Conservation (phyloP, 2,113 vertebrate species). For the Misgurnus anguillicaudatus region DNA sequence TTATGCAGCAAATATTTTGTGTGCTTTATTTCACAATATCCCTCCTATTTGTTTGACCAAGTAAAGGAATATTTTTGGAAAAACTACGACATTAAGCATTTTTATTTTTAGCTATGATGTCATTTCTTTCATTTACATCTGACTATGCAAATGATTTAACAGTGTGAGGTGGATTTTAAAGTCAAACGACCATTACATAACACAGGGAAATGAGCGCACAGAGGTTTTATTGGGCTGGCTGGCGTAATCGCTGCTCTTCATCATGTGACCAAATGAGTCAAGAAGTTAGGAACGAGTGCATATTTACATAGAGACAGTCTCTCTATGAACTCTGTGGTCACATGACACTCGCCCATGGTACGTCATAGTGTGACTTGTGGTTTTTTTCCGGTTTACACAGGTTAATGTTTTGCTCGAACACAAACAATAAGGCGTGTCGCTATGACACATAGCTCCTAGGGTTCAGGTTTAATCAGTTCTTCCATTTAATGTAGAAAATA, state of each 20-base stretch:
- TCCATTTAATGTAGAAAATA: slow-evolving; percentile 43
- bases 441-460: slow-evolving; percentile 64
- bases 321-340: slow-evolving; percentile 57
- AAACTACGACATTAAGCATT: too few species aligned
- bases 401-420: slow-evolving; percentile 70
- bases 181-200: slow-evolving; percentile 14
- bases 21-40: too few species aligned
- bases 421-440: slow-evolving; percentile 71
- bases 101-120: neutral
- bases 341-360: slow-evolving; percentile 61
- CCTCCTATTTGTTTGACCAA: too few species aligned
- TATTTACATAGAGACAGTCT: slow-evolving; percentile 70
- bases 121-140: neutral
- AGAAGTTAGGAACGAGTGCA: slow-evolving; percentile 49
- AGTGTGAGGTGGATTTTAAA: neutral
- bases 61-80: too few species aligned
- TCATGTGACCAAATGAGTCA: slow-evolving; percentile 39
- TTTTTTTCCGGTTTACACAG: slow-evolving; percentile 61
- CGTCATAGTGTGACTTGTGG: slow-evolving; percentile 57
- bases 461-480: slow-evolving; percentile 53
- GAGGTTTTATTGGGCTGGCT: neutral
- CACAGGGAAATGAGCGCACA: neutral
- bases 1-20: too few species aligned
- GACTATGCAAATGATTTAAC: neutral
- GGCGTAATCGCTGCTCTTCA: slow-evolving; percentile 41